Evolutionary conservation across 2,888 invertebrate genomes (phyloP).

Genomic region (Bibio marci): DNA sequence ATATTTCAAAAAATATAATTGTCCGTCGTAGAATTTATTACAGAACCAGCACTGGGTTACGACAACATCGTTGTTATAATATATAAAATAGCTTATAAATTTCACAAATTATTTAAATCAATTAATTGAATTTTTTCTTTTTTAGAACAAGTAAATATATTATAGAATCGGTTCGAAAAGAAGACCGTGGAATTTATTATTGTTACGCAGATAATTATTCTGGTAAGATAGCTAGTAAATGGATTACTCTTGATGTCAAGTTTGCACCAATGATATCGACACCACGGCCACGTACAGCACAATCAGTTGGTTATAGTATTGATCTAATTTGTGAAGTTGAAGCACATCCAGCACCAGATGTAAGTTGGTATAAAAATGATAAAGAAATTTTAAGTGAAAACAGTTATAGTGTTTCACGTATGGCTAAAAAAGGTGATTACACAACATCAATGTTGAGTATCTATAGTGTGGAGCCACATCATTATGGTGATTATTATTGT

Average conservation of each 20-base stretch:
- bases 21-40: too few relatives aligned
- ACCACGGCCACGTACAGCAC: slow-evolving; percentile 25
- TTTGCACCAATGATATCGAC: slow-evolving; percentile 25
- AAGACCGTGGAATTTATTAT: slow-evolving; percentile 26
- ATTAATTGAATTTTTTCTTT: too few relatives aligned
- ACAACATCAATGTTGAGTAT: slow-evolving; percentile 22
- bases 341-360: slow-evolving; percentile 25
- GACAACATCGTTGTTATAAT: too few relatives aligned
- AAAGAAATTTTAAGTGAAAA: slow-evolving; percentile 6
- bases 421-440: slow-evolving; percentile 23
- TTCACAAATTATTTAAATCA: too few relatives aligned
- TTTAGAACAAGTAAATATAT: too few relatives aligned
- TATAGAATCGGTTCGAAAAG: slow-evolving; percentile 12
- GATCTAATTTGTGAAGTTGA: slow-evolving; percentile 26
- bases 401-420: slow-evolving; percentile 20
- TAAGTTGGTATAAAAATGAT: slow-evolving; percentile 19
- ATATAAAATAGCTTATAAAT: too few relatives aligned
- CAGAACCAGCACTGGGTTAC: too few relatives aligned
- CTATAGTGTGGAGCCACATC: slow-evolving; percentile 6
- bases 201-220: slow-evolving; percentile 27
- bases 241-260: slow-evolving; percentile 25
- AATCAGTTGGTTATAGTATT: slow-evolving; percentile 19
- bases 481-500: slow-evolving; percentile 27
- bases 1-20: too few relatives aligned
- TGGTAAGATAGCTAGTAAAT: slow-evolving; percentile 21